Evolutionary conservation across 1,140 invertebrate species (phyloP).

Genomic region (Maconellicoccus hirsutus): DNA sequence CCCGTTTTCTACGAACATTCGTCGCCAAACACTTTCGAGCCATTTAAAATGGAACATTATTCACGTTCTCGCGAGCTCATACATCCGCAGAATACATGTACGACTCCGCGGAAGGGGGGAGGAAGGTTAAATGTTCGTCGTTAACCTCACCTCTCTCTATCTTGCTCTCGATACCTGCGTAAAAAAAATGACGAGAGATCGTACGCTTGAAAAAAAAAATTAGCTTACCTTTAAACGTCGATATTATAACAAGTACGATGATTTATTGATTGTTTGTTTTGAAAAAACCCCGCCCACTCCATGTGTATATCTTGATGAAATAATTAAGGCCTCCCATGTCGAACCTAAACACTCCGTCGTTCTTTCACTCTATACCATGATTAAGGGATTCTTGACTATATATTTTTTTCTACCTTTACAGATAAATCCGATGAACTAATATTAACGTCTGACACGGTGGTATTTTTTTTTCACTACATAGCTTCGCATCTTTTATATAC

Average conservation of each 20-base stretch:
- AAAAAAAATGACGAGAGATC: background rate
- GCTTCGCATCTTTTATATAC: no score
- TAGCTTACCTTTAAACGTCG: conserved; percentile 11
- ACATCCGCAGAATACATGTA: no score
- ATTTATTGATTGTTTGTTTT: conserved; percentile 28
- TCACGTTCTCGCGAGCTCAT: no score
- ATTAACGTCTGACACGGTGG: background rate
- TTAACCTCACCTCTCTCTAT: background rate
- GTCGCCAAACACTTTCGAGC: no score
- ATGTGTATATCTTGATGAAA: conserved; percentile 27
- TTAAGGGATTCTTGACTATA: background rate
- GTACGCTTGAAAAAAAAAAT: background rate
- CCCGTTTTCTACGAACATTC: no score
- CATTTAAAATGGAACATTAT: no score
- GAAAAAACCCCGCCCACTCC: conserved; percentile 24
- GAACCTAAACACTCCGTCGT: conserved; percentile 13
- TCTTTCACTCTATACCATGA: background rate
- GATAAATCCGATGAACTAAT: background rate
- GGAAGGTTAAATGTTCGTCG: background rate
- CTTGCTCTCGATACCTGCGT: conserved; percentile 15
- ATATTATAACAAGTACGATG: conserved; percentile 23
- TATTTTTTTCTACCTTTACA: background rate
- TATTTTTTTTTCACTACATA: background rate
- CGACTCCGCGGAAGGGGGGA: background rate
- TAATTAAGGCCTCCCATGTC: conserved; percentile 28